These are phyloP conservation scores for Atrina japonica DNA, from an alignment of 2,888 invertebrate species.

Conservation along the genomic window DNA sequence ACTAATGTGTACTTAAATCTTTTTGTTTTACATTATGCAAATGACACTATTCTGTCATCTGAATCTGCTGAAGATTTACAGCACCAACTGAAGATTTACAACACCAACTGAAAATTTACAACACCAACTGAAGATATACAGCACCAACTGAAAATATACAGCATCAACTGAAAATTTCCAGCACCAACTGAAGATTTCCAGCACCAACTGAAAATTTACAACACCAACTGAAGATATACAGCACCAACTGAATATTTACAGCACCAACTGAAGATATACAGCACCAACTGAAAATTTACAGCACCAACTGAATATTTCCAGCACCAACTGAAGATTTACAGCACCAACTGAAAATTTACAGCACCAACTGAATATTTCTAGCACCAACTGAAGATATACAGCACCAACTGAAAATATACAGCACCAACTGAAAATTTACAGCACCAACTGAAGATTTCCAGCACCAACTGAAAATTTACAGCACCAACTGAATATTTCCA, in stretches of 20 bases:
- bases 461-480: conserved; percentile 6
- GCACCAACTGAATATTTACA: too few species aligned
- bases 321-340: too few species aligned
- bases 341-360: conserved; percentile 6
- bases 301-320: conserved; percentile 9
- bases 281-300: too few species aligned
- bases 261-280: conserved; percentile 6
- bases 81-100: conserved; percentile 6
- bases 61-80: conserved; percentile 19
- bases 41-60: conserved; percentile 23
- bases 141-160: too few species aligned
- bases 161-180: conserved; percentile 7
- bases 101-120: too few species aligned
- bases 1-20: conserved; percentile 11
- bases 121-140: conserved; percentile 6
- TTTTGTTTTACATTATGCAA: conserved; percentile 25
- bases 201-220: too few species aligned
- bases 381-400: conserved; percentile 6
- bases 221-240: conserved; percentile 6
- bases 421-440: conserved; percentile 6
- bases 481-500: too few species aligned
- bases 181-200: too few species aligned
- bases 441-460: too few species aligned
- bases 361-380: too few species aligned
- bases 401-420: too few species aligned